A percentile compares a stretch with the other conserved stretches of the same genome.
These are phyloP conservation scores for Sapayoa aenigma DNA, from an alignment of 2,113 vertebrate species.

Conservation along the genomic window DNA sequence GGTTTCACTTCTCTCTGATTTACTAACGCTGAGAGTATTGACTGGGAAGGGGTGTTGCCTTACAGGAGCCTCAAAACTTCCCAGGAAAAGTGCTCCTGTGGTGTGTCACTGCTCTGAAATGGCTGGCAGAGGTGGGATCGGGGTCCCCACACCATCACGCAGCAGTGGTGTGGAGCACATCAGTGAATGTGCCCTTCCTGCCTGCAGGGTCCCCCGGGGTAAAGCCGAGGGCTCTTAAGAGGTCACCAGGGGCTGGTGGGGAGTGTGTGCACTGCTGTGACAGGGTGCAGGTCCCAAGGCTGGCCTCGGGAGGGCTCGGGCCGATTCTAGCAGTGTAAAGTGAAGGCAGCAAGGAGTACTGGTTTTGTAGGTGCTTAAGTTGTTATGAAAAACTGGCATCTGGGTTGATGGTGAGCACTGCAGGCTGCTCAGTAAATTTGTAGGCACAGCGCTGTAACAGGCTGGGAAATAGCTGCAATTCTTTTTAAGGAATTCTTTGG, in stretches of 20 bases:
- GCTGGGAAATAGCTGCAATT: not conserved
- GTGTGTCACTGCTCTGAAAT: not conserved
- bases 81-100: not conserved
- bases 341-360: not conserved
- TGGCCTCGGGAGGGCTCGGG: not conserved
- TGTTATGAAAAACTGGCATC: not conserved
- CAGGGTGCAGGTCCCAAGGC: too few species aligned
- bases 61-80: not conserved
- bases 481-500: not conserved
- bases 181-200: not conserved
- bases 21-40: not conserved
- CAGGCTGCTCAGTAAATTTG: not conserved
- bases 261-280: rapidly evolving
- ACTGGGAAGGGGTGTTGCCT: not conserved
- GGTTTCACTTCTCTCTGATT: not conserved
- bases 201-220: rapidly evolving
- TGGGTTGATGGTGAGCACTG: not conserved
- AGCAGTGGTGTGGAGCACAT: not conserved
- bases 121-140: not conserved
- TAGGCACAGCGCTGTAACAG: not conserved
- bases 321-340: not conserved
- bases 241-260: not conserved
- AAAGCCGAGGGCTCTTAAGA: not conserved
- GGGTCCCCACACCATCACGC: not conserved
- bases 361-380: not conserved